Conservation (phyloP, 2,797 vertebrate genomes). For the Catharus ustulatus region DNA sequence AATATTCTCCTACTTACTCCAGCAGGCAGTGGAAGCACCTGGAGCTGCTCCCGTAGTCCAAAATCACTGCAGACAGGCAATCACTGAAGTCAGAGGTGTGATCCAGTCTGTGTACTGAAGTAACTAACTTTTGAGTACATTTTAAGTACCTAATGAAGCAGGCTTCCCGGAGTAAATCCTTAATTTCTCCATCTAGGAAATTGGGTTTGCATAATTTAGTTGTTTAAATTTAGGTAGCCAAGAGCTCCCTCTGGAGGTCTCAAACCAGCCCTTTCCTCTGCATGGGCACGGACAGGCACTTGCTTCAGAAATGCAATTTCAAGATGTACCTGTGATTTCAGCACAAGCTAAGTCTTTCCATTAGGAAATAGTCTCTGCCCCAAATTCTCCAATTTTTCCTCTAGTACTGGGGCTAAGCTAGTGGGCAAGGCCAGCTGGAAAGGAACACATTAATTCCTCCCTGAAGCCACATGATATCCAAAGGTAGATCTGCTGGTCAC, state of each 20-base stretch:
- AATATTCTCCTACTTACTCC: background rate
- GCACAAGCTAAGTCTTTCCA: background rate
- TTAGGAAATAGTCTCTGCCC: background rate
- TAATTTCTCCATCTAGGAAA: constrained; percentile 40
- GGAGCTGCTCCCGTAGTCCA: background rate
- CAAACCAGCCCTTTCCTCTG: background rate
- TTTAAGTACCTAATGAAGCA: constrained; percentile 48
- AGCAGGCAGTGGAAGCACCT: background rate
- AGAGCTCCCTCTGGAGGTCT: constrained; percentile 67
- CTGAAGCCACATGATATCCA: background rate
- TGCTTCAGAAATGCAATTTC: background rate
- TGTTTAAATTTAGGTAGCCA: constrained; percentile 34
- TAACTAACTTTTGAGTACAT: constrained; percentile 42
- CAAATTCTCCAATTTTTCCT: background rate
- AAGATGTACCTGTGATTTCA: background rate
- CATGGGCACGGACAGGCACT: background rate
- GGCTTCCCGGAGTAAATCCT: constrained; percentile 26
- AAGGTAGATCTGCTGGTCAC: background rate
- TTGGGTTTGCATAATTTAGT: constrained; percentile 22
- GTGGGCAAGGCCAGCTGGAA: background rate
- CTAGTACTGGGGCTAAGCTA: background rate
- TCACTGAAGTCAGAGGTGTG: background rate
- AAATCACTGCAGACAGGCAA: background rate
- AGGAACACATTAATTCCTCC: background rate
- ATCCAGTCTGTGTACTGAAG: constrained; percentile 9